Base-by-base conservation (phyloP, 2,113 vertebrate species). In the Etia nguti region DNA sequence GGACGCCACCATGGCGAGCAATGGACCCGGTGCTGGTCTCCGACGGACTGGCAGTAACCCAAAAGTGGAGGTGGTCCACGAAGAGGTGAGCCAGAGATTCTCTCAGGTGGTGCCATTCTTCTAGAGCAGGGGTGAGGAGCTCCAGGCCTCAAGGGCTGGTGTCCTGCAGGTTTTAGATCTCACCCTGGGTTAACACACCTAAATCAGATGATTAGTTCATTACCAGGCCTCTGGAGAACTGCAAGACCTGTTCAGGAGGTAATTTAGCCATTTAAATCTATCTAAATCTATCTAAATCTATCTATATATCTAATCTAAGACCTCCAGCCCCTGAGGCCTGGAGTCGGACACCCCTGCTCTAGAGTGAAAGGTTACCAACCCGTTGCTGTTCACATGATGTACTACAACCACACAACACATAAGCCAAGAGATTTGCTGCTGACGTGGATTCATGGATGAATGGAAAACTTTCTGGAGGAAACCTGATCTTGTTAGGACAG, bases 11-110 rank as follows among this genome's bases (percentile, higher is more conserved):
- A 96, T 92, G n/a, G 97, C 95, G 84, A 95, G 97, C 94, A 97
- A 97, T 86, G 87, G 82, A 6, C 57, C 73, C 0, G 73, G 91
- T 1, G 16, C 97, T 95, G 85, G 96, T 95, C 97, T 98, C 95
- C 95, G 98, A 95, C 92, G 98, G 79, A 98, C 98, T 3, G 98
- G 98, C 79, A 99, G 98, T 91, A 99, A 99, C 88, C 98, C 98
- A 10, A 98, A 98, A 89, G 98, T 99, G 82, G 98, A 99, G 92
- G 92, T 87, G 10, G 97, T 97, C 15, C 97, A 98, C 4, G 98
- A 99, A 1, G 98, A 99, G 98, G 98, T 96, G 24, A 92, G 80
- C 8, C 20, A 41, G 38, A 73, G 38, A 46, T 73, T 73, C 38
- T 73, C 38, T 46, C 38, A 2, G 65, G 59, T 62, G 29, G 3